Conservation (phyloP, 2,888 invertebrate species). For the Dusona sp. region DNA sequence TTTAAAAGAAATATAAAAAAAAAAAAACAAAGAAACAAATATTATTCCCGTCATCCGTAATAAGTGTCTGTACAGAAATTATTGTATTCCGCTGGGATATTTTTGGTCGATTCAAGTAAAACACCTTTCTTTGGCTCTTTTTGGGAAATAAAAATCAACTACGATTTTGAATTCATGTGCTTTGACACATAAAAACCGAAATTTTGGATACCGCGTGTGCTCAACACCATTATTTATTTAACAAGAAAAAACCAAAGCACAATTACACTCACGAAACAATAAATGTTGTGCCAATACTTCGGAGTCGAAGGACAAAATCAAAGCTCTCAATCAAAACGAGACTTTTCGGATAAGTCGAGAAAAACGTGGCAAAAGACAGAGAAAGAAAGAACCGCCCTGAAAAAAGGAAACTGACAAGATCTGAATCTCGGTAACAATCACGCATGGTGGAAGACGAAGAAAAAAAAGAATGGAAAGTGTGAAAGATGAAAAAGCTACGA, state of each 20-base stretch:
- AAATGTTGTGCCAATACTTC: slow-evolving; percentile 64
- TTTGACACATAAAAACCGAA: not conserved
- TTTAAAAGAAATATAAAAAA: slow-evolving; percentile 6
- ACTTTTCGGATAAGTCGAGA: not conserved
- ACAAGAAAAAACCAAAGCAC: not conserved
- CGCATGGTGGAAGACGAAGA: not conserved
- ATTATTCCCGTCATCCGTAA: slow-evolving; percentile 54
- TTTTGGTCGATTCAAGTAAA: not conserved
- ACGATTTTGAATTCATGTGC: not conserved
- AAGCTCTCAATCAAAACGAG: slow-evolving; percentile 42
- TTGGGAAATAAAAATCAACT: not conserved
- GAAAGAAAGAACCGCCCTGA: not conserved
- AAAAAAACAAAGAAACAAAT: slow-evolving; percentile 10
- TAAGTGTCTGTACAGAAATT: slow-evolving; percentile 56
- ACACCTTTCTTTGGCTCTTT: not conserved
- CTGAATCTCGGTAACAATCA: slow-evolving; percentile 38
- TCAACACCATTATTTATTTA: not conserved
- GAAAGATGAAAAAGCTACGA: slow-evolving; percentile 3
- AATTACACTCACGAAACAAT: slow-evolving; percentile 63
- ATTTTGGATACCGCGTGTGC: not conserved
- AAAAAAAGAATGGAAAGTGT: slow-evolving; percentile 2
- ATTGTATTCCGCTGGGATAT: slow-evolving; percentile 8
- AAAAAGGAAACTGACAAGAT: not conserved
- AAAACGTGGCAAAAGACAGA: not conserved
- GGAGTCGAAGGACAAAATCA: slow-evolving; percentile 33